These are phyloP conservation scores for Carcina quercana DNA, from an alignment of 2,888 invertebrate genomes.

Conservation along the genomic window DNA sequence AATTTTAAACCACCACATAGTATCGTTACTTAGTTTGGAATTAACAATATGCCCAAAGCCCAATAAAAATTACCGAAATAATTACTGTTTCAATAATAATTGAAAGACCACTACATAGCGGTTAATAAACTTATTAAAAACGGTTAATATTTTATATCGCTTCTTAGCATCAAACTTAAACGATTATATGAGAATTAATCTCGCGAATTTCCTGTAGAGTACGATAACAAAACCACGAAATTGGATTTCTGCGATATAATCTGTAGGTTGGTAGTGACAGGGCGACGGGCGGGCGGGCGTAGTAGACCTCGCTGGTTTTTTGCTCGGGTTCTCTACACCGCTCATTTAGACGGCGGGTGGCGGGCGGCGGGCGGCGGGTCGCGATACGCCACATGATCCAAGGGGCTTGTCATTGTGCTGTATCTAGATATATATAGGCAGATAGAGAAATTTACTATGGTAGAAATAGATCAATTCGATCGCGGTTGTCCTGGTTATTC, in stretches of 20 bases:
- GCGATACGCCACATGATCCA: constrained; percentile 5
- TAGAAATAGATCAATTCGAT: too few relatives aligned
- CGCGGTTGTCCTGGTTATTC: too few relatives aligned
- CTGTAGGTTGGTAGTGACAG: constrained; percentile 56
- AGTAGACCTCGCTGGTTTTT: constrained; percentile 28
- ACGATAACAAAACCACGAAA: constrained; percentile 71
- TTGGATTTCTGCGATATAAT: constrained; percentile 72
- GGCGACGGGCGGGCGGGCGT: constrained; percentile 24
- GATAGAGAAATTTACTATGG: too few relatives aligned
- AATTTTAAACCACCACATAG: too few relatives aligned
- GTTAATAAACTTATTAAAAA: constrained; percentile 1
- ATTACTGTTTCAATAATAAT: too few relatives aligned
- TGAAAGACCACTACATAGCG: not conserved
- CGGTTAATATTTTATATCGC: constrained; percentile 2
- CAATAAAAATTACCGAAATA: too few relatives aligned
- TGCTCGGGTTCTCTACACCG: constrained; percentile 15
- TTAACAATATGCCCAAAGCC: too few relatives aligned
- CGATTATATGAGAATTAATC: constrained; percentile 44
- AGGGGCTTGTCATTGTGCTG: too few relatives aligned
- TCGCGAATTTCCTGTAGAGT: constrained; percentile 52
- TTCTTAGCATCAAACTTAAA: constrained; percentile 20
- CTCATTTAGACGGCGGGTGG: constrained; percentile 12
- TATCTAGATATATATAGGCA: too few relatives aligned
- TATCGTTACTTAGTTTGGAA: too few relatives aligned
- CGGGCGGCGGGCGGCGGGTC: constrained; percentile 6